Conservation (phyloP, 2,888 invertebrate genomes). For the Xestia sexstrigata region DNA sequence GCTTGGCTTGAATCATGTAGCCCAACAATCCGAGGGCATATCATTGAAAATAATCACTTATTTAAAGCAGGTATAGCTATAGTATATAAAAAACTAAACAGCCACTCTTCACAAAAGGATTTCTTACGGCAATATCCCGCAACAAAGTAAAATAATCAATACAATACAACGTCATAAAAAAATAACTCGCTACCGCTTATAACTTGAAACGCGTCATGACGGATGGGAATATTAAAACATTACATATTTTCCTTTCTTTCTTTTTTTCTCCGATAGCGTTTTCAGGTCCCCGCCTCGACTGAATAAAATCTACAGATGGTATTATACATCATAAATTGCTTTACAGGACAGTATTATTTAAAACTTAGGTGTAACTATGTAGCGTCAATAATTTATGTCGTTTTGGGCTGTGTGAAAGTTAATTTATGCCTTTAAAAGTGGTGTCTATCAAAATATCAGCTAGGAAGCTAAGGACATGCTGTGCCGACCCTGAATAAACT, state of each 20-base stretch:
- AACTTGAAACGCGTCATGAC: slow-evolving; percentile 72
- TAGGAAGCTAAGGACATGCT: no score
- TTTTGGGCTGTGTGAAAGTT: background rate
- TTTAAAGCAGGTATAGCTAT: no score
- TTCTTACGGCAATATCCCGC: no score
- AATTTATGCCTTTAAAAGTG: background rate
- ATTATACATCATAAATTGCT: slow-evolving; percentile 43
- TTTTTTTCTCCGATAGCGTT: slow-evolving; percentile 79
- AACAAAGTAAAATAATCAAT: background rate
- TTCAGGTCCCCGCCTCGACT: slow-evolving; percentile 79
- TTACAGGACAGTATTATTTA: slow-evolving; percentile 8
- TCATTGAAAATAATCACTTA: background rate
- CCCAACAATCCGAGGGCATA: no score
- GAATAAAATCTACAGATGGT: slow-evolving; percentile 60
- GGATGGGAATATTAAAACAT: slow-evolving; percentile 90
- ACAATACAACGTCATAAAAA: background rate
- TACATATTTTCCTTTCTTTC: slow-evolving; percentile 88
- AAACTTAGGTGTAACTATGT: background rate
- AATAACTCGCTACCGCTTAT: slow-evolving; percentile 47
- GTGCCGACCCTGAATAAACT: background rate
- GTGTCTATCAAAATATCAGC: background rate
- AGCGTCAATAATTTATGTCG: background rate
- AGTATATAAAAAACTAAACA: no score
- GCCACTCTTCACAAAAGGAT: background rate
- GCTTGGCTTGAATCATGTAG: background rate